Evolutionary conservation across 2,797 vertebrate species (phyloP), one percentile per base, ranked within the genome.

Genomic region (Manis crassicaudata): DNA sequence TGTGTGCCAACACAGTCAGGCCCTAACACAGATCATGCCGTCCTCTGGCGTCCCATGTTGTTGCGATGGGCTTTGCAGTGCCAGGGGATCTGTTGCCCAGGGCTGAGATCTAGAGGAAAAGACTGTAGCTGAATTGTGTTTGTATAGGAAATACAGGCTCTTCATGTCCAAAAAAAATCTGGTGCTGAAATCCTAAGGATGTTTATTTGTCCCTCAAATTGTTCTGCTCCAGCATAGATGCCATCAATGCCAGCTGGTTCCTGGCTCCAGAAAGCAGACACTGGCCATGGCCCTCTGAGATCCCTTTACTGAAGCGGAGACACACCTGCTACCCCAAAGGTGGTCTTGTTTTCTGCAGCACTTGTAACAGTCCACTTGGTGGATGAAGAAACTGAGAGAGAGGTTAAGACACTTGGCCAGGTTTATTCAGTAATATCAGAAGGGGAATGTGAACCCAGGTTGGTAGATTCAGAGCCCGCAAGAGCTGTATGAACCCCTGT

Each of bases 71-170:
- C 58, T 18, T 50, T 20, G 25, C n/a, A 7, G 25, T 7, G 11
- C 43, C 14, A 3, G 12, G 27, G 27, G 4, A 6, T 35, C 63
- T 29, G 32, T 46, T 52, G 35, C 60, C 10, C 6, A 10, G 14
- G n/a, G 23, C 32, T 75, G 52, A 54, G n/a, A 82, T 35, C 50
- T n/a, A 29, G 14, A 73, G 12, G 37, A 46, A 27, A 65, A 54
- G 67, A 52, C 58, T 29, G 29, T 88, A 63, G 68, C 65, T 52
- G 68, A 75, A 37, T 86, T 73, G 68, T 21, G 13, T 92, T 82
- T 82, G 32, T 35, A 32, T 32, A 40, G 23, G 75, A 58, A 90
- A 80, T 32, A n/a, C 25, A 40, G 65, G 29, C 46, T 63, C 6
- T 75, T 43, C 70, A 23, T 68, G 46, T 70, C 43, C 13, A 21